These are phyloP conservation scores for Xiphias gladius DNA, from an alignment of 2,113 vertebrate genomes.

Conservation along the genomic window DNA sequence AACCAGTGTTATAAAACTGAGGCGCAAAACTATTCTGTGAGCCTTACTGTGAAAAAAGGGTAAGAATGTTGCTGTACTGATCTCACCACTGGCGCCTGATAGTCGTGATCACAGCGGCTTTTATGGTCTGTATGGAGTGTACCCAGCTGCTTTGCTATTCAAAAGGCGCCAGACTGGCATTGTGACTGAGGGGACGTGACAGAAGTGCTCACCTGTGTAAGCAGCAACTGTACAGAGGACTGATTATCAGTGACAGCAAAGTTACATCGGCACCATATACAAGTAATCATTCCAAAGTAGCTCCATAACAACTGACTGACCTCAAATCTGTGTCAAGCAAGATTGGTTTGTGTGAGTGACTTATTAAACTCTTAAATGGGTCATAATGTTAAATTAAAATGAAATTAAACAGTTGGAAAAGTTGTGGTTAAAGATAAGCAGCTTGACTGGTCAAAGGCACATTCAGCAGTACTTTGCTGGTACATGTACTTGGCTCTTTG, in stretches of 20 bases:
- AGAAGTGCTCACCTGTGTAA: slow-evolving; percentile 65
- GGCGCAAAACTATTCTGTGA: slow-evolving; percentile 28
- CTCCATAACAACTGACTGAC: slow-evolving; percentile 42
- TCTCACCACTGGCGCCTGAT: slow-evolving; percentile 75
- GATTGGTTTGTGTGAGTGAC: slow-evolving; percentile 25
- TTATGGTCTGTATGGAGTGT: slow-evolving; percentile 79
- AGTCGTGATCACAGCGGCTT: slow-evolving; percentile 72
- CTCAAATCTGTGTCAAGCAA: slow-evolving; percentile 29
- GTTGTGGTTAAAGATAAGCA: slow-evolving; percentile 28
- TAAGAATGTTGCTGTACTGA: slow-evolving; percentile 51
- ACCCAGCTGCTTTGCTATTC: slow-evolving; percentile 81
- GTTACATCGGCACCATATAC: slow-evolving; percentile 48
- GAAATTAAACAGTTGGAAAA: slow-evolving; percentile 30
- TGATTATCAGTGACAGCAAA: slow-evolving; percentile 59
- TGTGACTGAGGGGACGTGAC: slow-evolving; percentile 68
- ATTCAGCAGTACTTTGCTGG: slow-evolving; percentile 8
- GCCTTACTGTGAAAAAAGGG: slow-evolving; percentile 50
- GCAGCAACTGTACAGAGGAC: slow-evolving; percentile 34
- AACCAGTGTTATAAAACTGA: slow-evolving; percentile 68
- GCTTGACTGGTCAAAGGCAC: neutral
- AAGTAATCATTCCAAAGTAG: slow-evolving; percentile 53
- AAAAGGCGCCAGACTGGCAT: slow-evolving; percentile 78
- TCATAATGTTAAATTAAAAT: slow-evolving; percentile 31
- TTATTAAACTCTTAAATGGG: slow-evolving; percentile 32
- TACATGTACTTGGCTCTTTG: slow-evolving; percentile 11